phyloP scores from a whole-genome alignment of 1,140 invertebrate species.

The Dreissena rostriformis region DNA sequence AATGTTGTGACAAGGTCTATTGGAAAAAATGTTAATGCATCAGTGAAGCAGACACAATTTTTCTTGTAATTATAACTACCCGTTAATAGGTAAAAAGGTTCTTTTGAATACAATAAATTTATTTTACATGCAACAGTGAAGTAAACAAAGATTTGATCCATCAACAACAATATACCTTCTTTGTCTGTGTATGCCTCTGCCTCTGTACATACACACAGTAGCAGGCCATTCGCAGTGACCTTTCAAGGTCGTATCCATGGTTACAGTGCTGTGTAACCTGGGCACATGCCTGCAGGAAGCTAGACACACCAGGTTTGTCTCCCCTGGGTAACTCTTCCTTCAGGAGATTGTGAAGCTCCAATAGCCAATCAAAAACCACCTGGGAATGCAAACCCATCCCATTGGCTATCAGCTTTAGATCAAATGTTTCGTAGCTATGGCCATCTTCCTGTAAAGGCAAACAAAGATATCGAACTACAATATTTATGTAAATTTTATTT shows the following conservation, averaged over 20 bases:
- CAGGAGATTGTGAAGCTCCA: constrained; percentile 66
- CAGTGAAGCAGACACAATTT: not conserved
- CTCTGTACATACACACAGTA: constrained; percentile 45
- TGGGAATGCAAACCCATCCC: constrained; percentile 66
- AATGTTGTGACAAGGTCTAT: too few relatives aligned
- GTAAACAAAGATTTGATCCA: not conserved
- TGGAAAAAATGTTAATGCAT: too few relatives aligned
- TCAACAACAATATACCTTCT: constrained; percentile 20
- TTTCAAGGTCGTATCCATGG: constrained; percentile 47
- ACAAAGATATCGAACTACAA: not conserved
- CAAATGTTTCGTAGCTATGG: constrained; percentile 59
- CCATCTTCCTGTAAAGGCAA: constrained; percentile 69
- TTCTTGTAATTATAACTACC: not conserved
- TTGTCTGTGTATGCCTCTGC: constrained; percentile 34
- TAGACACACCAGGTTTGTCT: constrained; percentile 68
- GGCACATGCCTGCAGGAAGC: constrained; percentile 79
- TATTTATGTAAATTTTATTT: too few relatives aligned
- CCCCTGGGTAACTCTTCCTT: constrained; percentile 66
- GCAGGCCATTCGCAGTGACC: constrained; percentile 38
- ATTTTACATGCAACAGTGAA: not conserved
- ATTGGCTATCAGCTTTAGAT: constrained; percentile 67
- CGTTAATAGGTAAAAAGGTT: not conserved
- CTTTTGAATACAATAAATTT: not conserved
- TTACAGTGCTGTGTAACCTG: constrained; percentile 32
- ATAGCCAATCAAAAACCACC: constrained; percentile 69